Base-by-base conservation (phyloP, 2,797 vertebrate genomes). In the Rhinogobio ventralis region DNA sequence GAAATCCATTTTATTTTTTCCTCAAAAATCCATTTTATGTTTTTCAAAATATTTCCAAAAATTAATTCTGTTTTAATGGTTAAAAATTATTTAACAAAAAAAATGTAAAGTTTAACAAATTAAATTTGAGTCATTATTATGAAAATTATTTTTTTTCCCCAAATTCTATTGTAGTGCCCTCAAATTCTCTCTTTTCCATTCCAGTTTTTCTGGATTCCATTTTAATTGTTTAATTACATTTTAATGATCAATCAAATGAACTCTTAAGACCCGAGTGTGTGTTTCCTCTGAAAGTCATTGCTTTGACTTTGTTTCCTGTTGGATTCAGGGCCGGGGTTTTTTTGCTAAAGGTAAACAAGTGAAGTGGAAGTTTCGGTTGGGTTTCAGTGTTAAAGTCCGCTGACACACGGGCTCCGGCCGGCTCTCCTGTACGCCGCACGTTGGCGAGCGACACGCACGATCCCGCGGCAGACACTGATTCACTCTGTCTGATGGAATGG, bases 401-500 rank as follows among this genome's bases (percentile, higher is more conserved):
- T n/a, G 55, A 57, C 23, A 23, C 42, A 11, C 42, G 42, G 42
- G 42, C 42, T n/a, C 53, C 20, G 7, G 0, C 25, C 17, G 20
- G 17, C 15, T 64, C 72, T 86, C 66, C 73, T 33, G 85, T 75
- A 45, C 57, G 51, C 82, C 86, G 9, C 89, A 90, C 69, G 86
- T 88, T 90, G 84, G 85, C 86, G 85, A 90, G 90, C 28, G 87
- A 81, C 87, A 91, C 88, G 87, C 89, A 89, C 90, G 13, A 7
- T 28, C 25, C 25, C 15, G 11, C n/a, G 5, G 57, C 80, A 89
- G 86, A 90, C 86, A 86, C 87, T 87, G 86, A 87, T 85, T 86
- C 83, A 89, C 86, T 86, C 55, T 89, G 85, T 73, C 85, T 83
- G 36, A 60, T 66, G 90, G 93, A 93, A 95, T 94, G 92, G 88